Evolutionary conservation across 2,797 vertebrate species (phyloP).

Genomic region (Borostomias antarcticus): DNA sequence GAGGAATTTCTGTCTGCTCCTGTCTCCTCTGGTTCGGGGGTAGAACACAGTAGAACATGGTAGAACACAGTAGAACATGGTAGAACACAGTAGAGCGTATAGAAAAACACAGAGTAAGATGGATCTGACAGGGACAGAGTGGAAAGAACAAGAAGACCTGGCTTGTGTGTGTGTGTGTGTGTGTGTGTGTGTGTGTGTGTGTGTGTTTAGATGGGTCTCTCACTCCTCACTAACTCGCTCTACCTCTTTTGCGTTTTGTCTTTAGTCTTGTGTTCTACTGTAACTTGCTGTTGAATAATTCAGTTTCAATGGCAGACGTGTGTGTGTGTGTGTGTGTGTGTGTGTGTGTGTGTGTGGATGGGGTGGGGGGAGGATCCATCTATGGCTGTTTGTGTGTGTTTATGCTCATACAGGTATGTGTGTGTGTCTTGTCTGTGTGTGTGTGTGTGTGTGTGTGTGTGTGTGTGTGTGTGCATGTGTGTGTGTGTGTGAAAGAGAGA

Average conservation of each 20-base stretch:
- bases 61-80: too few species aligned
- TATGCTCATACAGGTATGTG: too few species aligned
- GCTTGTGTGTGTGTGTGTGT: background rate
- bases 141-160: too few species aligned
- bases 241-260: background rate
- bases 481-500: constrained; percentile 14
- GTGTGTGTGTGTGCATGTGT: background rate
- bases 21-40: too few species aligned
- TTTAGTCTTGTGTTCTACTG: constrained; percentile 5
- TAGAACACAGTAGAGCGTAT: too few species aligned
- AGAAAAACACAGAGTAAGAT: too few species aligned
- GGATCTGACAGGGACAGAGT: too few species aligned
- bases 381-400: background rate
- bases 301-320: background rate
- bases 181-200: background rate
- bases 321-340: constrained; percentile 2
- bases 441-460: background rate
- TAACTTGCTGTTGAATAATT: constrained; percentile 2
- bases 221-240: too few species aligned
- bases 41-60: background rate
- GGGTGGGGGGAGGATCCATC: background rate
- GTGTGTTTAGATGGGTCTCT: background rate
- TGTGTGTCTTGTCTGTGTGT: background rate
- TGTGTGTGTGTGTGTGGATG: background rate
- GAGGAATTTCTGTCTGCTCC: too few species aligned